Base-by-base conservation (phyloP, 1,140 invertebrate genomes). In the Drosophila pseudoobscura region DNA sequence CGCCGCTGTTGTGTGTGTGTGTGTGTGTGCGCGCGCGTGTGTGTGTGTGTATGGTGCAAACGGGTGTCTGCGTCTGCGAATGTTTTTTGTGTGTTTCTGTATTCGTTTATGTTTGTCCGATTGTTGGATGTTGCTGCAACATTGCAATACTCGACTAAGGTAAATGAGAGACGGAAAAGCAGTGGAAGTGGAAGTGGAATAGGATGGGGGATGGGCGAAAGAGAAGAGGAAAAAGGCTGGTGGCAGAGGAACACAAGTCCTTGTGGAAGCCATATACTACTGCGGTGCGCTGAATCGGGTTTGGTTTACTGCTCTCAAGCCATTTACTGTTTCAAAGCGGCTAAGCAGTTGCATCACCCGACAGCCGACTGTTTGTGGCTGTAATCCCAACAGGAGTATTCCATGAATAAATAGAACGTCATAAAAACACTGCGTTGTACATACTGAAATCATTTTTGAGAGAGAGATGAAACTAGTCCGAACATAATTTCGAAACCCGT, bases 221-320 rank as follows among this genome's bases (percentile, higher is more conserved):
- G 11, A 39, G 35, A 13, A 39, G 35, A 39, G 35, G 35, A 39
- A 39, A 3, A 4, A 39, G 35, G 35, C 11, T 35, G 8, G 31
- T 9, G 31, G 31, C 31, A 35, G 31, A 39, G 35, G 35, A 39
- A 13, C 35, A 39, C 35, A 39, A 46, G 65, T 69, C 65, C 65
- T 69, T 69, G 68, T 69, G 65, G 65, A 69, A 69, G 65, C 65
- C 65, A 69, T 69, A 69, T 43, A 47, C 68, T 56, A 47, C 68
- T 49, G 41, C 17, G 17, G 17, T 17, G 17, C 17, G 17, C 44
- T 60, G 35, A 39, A 65, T 65, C 54, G 49, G 62, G 43, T 35
- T 51, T 41, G 22, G 43, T 69, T 55, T 69, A 69, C 68, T 69
- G 66, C 66, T 11, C 66, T 11, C 35, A 39, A 39, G 35, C 35